Percentiles rank a stretch among this genome's conserved stretches.
phyloP scores from a whole-genome alignment of 2,888 invertebrate species.

The Sarcophaga carnaria region DNA sequence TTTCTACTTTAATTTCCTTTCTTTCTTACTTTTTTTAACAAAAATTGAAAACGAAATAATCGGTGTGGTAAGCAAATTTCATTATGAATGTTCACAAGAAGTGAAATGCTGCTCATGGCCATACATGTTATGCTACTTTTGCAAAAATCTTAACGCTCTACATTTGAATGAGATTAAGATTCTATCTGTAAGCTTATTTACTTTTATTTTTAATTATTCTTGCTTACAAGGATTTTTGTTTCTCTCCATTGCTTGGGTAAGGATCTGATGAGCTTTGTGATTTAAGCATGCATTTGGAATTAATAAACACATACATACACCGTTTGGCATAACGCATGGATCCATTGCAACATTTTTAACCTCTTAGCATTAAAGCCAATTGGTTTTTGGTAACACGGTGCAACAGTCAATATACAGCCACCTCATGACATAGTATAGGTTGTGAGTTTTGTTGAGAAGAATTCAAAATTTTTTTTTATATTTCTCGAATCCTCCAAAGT shows the following conservation, averaged over 20 bases:
- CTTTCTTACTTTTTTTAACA: not conserved
- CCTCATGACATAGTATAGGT: no score
- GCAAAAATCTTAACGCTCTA: not conserved
- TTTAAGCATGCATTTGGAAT: no score
- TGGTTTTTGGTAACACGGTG: no score
- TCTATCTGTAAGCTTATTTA: not conserved
- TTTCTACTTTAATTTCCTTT: not conserved
- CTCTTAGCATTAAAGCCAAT: no score
- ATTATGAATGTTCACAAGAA: conserved; percentile 24
- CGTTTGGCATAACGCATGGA: no score
- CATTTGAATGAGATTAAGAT: conserved; percentile 2
- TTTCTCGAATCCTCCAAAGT: no score
- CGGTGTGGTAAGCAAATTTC: conserved; percentile 25
- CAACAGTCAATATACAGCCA: no score
- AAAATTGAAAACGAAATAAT: conserved; percentile 26
- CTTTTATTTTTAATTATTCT: not conserved
- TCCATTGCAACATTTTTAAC: no score
- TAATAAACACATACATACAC: no score
- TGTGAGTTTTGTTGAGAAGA: no score
- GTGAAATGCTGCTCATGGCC: not conserved
- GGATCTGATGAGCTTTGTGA: not conserved
- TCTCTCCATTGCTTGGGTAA: not conserved
- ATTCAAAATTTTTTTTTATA: no score
- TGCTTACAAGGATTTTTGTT: not conserved
- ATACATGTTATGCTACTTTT: not conserved